Conservation (phyloP, 2,888 invertebrate genomes). For the Tetheella fluctuosa region DNA sequence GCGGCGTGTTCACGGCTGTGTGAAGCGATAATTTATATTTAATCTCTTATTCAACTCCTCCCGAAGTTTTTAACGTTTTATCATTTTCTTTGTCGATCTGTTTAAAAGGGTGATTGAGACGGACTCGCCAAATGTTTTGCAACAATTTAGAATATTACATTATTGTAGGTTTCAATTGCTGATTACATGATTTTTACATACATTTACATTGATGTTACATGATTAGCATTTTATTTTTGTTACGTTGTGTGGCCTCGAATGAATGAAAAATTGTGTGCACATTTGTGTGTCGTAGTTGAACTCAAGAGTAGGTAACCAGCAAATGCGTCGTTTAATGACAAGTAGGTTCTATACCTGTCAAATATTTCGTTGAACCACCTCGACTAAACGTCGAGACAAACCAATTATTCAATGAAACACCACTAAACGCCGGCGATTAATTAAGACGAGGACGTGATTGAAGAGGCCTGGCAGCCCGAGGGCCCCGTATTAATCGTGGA, state of each 20-base stretch:
- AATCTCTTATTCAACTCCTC: slow-evolving; percentile 9
- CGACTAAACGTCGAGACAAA: slow-evolving; percentile 16
- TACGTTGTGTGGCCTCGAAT: no score
- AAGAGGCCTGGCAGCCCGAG: slow-evolving; percentile 19
- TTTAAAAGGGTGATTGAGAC: not conserved
- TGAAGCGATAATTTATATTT: not conserved
- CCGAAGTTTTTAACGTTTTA: not conserved
- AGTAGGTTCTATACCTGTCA: not conserved
- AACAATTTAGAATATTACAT: not conserved
- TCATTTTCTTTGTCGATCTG: not conserved
- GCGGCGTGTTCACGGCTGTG: not conserved
- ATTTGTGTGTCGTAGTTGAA: no score
- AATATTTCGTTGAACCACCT: not conserved
- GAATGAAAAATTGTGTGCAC: no score
- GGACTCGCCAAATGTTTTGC: slow-evolving; percentile 1
- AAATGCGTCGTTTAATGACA: not conserved
- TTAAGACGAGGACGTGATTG: slow-evolving; percentile 27
- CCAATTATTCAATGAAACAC: slow-evolving; percentile 41
- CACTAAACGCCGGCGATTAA: slow-evolving; percentile 36
- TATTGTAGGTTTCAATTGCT: not conserved
- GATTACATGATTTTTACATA: not conserved
- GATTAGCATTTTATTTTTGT: no score
- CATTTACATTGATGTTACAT: no score
- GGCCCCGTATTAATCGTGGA: slow-evolving; percentile 51
- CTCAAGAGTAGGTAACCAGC: no score